These are phyloP conservation scores for Sacculina carcini DNA, from an alignment of 2,888 invertebrate species.

Conservation along the genomic window DNA sequence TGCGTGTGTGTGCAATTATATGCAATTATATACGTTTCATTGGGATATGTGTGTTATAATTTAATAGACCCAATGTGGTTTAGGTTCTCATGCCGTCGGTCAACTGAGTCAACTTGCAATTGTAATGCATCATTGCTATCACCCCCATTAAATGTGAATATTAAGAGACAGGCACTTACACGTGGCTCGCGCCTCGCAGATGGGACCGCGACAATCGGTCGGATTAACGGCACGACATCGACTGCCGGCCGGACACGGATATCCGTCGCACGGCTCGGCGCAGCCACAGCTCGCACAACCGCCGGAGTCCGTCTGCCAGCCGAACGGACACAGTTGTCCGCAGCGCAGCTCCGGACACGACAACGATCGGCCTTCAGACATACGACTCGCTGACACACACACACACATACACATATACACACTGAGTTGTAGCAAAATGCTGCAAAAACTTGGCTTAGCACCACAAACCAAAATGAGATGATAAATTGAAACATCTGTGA, in stretches of 20 bases:
- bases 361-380: not conserved
- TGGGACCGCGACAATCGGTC: conserved; percentile 22
- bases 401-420: no score
- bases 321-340: conserved; percentile 57
- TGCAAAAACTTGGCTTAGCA: not conserved
- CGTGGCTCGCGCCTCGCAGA: conserved; percentile 48
- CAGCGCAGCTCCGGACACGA: conserved; percentile 25
- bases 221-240: conserved; percentile 47
- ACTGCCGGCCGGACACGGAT: conserved; percentile 27
- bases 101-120: no score
- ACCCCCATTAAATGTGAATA: no score
- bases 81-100: no score
- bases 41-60: no score
- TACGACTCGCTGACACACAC: not conserved
- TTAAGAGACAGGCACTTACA: conserved; percentile 30
- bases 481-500: no score
- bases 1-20: no score
- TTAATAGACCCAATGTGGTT: no score
- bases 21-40: no score
- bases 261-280: conserved; percentile 56
- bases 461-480: not conserved
- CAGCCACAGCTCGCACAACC: conserved; percentile 65
- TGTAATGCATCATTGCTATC: no score
- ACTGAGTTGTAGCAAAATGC: no score
- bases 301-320: conserved; percentile 38